These are phyloP conservation scores for Apostichopus japonicus DNA, from an alignment of 35 echinoderm and acorn worm species.

Conservation along the genomic window DNA sequence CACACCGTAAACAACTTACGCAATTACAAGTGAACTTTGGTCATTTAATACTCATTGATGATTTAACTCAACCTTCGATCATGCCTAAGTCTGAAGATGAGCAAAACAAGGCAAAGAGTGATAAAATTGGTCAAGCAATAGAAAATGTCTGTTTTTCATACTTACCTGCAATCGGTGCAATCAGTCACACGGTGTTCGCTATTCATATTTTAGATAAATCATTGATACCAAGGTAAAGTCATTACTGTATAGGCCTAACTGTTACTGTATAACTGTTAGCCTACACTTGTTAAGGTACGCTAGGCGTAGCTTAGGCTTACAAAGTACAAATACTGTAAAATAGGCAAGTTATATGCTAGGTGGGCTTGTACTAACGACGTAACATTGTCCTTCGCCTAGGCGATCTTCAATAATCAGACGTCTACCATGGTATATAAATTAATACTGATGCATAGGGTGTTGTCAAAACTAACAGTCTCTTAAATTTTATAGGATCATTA, in stretches of 20 bases:
- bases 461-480: too few species aligned
- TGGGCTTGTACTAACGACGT: too few species aligned
- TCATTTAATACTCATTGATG: not conserved
- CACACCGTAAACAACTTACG: not conserved
- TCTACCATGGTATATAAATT: too few species aligned
- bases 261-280: not conserved
- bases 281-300: not conserved
- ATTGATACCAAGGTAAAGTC: conserved; percentile 75
- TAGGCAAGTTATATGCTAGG: not conserved
- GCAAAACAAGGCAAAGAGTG: not conserved
- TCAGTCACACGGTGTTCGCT: conserved; percentile 83
- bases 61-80: not conserved
- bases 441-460: too few species aligned
- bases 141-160: conserved; percentile 64
- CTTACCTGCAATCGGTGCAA: conserved; percentile 73
- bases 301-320: not conserved
- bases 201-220: conserved; percentile 85
- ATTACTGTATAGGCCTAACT: not conserved
- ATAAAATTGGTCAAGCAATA: conserved; percentile 48
- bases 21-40: not conserved
- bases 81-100: conserved; percentile 23
- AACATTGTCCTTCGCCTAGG: too few species aligned
- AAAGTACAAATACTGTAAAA: not conserved
- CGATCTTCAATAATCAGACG: too few species aligned
- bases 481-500: too few species aligned